Base-by-base conservation (phyloP, 2,113 vertebrate genomes). In the Capricornis sumatraensis region DNA sequence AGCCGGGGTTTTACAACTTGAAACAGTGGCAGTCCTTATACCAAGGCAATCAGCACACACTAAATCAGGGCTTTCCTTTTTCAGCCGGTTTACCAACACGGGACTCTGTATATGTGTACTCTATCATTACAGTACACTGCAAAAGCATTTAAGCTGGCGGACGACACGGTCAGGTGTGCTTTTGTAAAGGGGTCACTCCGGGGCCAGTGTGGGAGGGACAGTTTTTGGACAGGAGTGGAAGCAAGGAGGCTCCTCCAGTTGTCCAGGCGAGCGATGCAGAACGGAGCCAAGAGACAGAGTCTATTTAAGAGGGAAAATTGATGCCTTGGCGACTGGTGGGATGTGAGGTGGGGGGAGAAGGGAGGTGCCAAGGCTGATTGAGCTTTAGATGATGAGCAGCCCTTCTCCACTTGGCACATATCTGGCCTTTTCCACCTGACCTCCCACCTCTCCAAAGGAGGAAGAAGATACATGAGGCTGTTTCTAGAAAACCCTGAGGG, bases 101-200 rank as follows among this genome's bases (percentile, higher is more conserved):
- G 1, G 27, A 33, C 67, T 45, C 21, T 36, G 27, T 1, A 3
- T 9, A n/a, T 6, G 13, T 1, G 0, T 1, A 3, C 6, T 9
- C 62, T 76, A 0, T 45, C 23, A 19, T 71, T 45, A 53, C 13
- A 16, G 57, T 25, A 83, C 94, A n/a, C 45, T n/a, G 58, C 28
- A 2, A 62, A 94, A 64, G 5, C 33, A 17, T 50, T 43, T 43
- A 47, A 33, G 87, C 64, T 84, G 4, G 64, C 89, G 2, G 30
- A 45, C 3, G 43, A 84, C 11, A 2, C 0, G 5, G 58, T 58
- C 60, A 62, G 36, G 19, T 30, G 19, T 62, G 62, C 5, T 2
- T 40, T 30, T 93, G 87, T 45, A 52, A 93, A 89, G 30, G 25
- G 13, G 23, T 45, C 64, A 5, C 33, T 71, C 43, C 15, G 3